These are phyloP conservation scores for Albula goreensis DNA, from an alignment of 2,113 vertebrate genomes.

Conservation along the genomic window DNA sequence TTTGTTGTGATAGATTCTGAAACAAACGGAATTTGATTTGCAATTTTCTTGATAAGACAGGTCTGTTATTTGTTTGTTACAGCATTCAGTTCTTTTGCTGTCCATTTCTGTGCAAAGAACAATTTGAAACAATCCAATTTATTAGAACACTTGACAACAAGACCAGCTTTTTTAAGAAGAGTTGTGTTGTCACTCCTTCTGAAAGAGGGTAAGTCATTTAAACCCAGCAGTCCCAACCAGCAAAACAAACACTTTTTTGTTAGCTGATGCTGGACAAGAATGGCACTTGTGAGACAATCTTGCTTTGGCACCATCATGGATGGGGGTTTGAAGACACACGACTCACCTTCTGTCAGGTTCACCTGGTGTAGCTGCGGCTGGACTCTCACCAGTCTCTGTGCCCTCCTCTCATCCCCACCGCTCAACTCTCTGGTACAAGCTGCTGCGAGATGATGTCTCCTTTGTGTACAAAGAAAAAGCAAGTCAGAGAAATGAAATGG, in stretches of 20 bases:
- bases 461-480: slow-evolving; percentile 55
- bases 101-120: too few relatives aligned
- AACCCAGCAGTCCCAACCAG: background rate
- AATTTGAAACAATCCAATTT: too few relatives aligned
- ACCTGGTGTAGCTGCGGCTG: slow-evolving; percentile 21
- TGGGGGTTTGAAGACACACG: background rate
- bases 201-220: background rate
- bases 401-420: slow-evolving; percentile 27
- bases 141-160: background rate
- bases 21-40: too few relatives aligned
- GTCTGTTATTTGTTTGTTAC: too few relatives aligned
- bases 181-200: background rate
- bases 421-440: slow-evolving; percentile 37
- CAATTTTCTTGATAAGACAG: too few relatives aligned
- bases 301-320: background rate
- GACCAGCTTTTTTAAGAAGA: background rate
- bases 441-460: slow-evolving; percentile 48
- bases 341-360: slow-evolving; percentile 55
- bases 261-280: background rate
- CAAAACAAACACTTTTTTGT: background rate
- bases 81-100: too few relatives aligned
- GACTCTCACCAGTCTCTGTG: slow-evolving; percentile 34
- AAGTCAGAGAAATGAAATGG: background rate
- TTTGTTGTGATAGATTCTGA: too few relatives aligned
- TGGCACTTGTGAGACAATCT: background rate